Evolutionary conservation across 2,113 vertebrate species (phyloP), one percentile per base, ranked within the genome.

Genomic region (Pteropus alecto): DNA sequence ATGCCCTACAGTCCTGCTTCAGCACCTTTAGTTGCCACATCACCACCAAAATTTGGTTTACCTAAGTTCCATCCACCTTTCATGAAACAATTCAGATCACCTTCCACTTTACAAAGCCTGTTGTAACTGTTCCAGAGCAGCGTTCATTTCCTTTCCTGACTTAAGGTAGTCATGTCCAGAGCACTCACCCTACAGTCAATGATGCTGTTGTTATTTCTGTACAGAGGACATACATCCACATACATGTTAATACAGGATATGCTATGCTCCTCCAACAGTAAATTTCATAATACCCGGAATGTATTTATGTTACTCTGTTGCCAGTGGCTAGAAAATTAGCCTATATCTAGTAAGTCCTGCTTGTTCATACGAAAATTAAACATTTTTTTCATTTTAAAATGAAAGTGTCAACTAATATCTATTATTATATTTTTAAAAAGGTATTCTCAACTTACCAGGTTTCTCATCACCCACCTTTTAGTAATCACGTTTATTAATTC

Each of bases 71-170:
- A 82, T 43, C 14, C 8, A 92, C 33, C 54, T n/a, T 86, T 86
- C 86, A 79, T n/a, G 14, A 4, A 87, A 56, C 18, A 87, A 87
- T 22, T 85, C 26, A 54, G 46, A 19, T 70, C 22, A 51, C 38
- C 83, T 86, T 82, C 19, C 26, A 86, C 58, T 90, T 90, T 70
- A 89, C 67, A 90, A 79, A 93, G 33, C 83, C 43, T 83, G 48
- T 77, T 67, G 41, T 48, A 95, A 91, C 12, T 81, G 1, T 60
- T 63, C 68, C 60, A 94, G 48, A 70, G 73, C 41, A 78, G 30
- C 15, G 0, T 51, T 87, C 56, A 58, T 88, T 93, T 94, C 77
- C 78, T 77, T 87, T 84, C 30, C 24, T 61, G 38, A 84, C 65
- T 56, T 68, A 76, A 35, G 68, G 43, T 19, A 35, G 18, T 43